Percentiles rank a stretch among this genome's conserved stretches.
Conservation (phyloP, 2,113 vertebrate species). For the Zeus faber region DNA sequence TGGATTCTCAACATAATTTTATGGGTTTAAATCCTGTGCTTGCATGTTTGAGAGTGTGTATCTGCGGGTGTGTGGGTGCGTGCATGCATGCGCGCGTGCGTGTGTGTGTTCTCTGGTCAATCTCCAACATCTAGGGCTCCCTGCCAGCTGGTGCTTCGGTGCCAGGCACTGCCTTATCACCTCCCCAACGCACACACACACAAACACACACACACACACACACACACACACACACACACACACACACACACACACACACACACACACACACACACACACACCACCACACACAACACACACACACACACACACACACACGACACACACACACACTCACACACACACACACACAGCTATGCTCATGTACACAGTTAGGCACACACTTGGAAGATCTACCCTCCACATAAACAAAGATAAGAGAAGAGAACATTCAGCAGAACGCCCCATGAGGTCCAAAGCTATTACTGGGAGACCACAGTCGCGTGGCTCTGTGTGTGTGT, state of each 20-base stretch:
- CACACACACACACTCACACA: constrained; percentile 69
- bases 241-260: constrained; percentile 27
- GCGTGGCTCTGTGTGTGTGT: constrained; percentile 45
- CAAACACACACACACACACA: neutral
- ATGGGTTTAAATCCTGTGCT: constrained; percentile 18
- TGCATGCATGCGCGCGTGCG: neutral
- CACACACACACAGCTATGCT: constrained; percentile 7
- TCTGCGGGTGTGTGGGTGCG: constrained; percentile 11
- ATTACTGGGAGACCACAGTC: constrained; percentile 76
- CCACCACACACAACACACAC: constrained; percentile 33
- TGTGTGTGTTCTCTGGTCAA: constrained; percentile 37
- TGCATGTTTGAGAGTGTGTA: constrained; percentile 2
- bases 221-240: neutral
- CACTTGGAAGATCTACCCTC: constrained; percentile 83
- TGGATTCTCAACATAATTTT: constrained; percentile 33
- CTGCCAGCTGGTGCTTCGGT: constrained; percentile 75
- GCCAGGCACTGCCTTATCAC: constrained; percentile 84
- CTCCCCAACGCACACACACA: constrained; percentile 68
- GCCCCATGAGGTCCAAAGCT: constrained; percentile 67
- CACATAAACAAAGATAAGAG: constrained; percentile 91
- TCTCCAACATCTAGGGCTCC: constrained; percentile 64
- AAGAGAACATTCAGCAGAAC: constrained; percentile 72
- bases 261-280: constrained; percentile 51
- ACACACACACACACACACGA: constrained; percentile 39
- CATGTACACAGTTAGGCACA: constrained; percentile 17